These are phyloP conservation scores for Graphium colonna DNA, from an alignment of 2,888 invertebrate genomes.

Conservation along the genomic window DNA sequence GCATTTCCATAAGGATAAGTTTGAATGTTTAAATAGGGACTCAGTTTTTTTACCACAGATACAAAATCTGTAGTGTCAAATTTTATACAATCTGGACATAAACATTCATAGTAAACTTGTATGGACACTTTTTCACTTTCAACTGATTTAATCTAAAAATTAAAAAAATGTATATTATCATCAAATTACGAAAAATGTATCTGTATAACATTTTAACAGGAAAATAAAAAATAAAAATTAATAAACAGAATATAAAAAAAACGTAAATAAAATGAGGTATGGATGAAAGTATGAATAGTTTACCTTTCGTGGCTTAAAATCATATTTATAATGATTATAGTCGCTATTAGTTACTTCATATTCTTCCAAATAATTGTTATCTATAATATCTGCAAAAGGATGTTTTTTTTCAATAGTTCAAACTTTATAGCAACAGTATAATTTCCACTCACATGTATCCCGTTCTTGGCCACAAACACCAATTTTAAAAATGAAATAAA, in stretches of 20 bases:
- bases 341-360: background rate
- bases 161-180: background rate
- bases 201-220: background rate
- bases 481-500: constrained; percentile 6
- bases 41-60: constrained; percentile 26
- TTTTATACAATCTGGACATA: constrained; percentile 36
- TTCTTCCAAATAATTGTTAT: background rate
- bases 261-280: too few relatives aligned
- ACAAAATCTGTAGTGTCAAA: constrained; percentile 29
- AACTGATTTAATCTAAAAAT: constrained; percentile 6
- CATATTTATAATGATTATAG: background rate
- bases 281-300: too few relatives aligned
- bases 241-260: too few relatives aligned
- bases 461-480: background rate
- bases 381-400: constrained; percentile 5
- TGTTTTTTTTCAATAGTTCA: background rate
- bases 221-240: background rate
- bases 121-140: constrained; percentile 27
- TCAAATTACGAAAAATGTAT: background rate
- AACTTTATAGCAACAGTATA: background rate
- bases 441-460: constrained; percentile 10
- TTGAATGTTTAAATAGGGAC: constrained; percentile 30
- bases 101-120: constrained; percentile 41
- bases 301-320: background rate
- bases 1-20: constrained; percentile 39